Base-by-base conservation (phyloP, 2,113 vertebrate genomes). In the Chaetura pelagica region DNA sequence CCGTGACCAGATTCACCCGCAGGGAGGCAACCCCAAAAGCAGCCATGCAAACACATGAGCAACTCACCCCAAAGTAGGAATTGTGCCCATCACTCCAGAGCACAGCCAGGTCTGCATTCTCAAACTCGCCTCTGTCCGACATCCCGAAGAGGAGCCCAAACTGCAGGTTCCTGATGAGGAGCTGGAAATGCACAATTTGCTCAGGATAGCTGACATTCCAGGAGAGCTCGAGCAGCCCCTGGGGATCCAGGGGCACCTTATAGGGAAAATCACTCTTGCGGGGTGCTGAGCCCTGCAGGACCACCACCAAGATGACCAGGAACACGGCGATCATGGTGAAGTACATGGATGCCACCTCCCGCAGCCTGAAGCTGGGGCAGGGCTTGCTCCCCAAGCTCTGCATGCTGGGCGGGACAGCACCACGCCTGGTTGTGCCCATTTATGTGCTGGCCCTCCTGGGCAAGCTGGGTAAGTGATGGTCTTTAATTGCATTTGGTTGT, bases 131-230 rank as follows among this genome's bases (percentile, higher is more conserved):
- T 2, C 98, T 97, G 96, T 99, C 99, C 0, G 99, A 99, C 99
- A 99, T 99, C 35, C 99, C 99, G 0, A 99, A 98, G 32, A 99
- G 93, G 42, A 99, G 26, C 5, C 99, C 99, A 0, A 98, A 98
- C 19, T 29, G 90, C 55, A 98, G 95, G 18, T 98, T 69, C 10
- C 73, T 97, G 59, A 98, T 27, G 75, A 94, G 95, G 38, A 99
- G 97, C 98, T 98, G 97, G 96, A 99, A 98, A 71, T 98, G 93
- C 26, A 99, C 51, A 2, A 90, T 97, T 95, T 99, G 97, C 61
- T 93, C 59, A 0, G 80, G 23, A 5, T 99, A 99, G 96, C 99
- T 99, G 97, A 99, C 79, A 1, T 99, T 99, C 99, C 99, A 99
- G 35, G 98, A 98, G n/a, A 99, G 98, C 87, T 98, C 97, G 24